Percentiles rank a stretch among this genome's conserved stretches.
phyloP scores from a whole-genome alignment of 2,113 vertebrate genomes.

The Lutjanus erythropterus region DNA sequence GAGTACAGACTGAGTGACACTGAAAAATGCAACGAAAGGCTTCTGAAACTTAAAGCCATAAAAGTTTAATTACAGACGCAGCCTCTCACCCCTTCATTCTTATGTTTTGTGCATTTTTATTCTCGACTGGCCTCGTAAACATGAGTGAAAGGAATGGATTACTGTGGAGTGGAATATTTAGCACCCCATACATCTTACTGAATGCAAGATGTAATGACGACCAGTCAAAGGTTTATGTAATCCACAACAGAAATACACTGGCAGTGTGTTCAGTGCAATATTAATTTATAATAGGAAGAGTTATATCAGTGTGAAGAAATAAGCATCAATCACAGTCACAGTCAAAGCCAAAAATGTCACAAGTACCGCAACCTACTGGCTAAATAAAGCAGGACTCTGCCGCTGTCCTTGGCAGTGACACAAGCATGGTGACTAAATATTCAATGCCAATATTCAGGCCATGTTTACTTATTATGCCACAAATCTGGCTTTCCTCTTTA shows the following conservation, averaged over 20 bases:
- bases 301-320: neutral
- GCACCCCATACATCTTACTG: neutral
- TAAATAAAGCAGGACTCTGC: neutral
- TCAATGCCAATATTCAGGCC: neutral
- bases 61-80: slow-evolving; percentile 40
- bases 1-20: neutral
- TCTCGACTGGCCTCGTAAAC: neutral
- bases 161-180: slow-evolving; percentile 12
- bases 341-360: slow-evolving; percentile 1
- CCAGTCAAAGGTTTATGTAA: no score
- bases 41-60: slow-evolving; percentile 43
- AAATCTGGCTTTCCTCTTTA: neutral
- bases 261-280: neutral
- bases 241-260: neutral
- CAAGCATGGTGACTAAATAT: neutral
- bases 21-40: slow-evolving; percentile 49
- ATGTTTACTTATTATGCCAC: neutral
- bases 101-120: slow-evolving; percentile 18
- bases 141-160: neutral
- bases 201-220: no score
- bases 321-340: neutral
- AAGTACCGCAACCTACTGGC: slow-evolving; percentile 1
- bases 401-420: neutral
- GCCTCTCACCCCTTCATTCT: neutral
- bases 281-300: neutral